phyloP scores from a whole-genome alignment of 2,888 invertebrate species.

The Drosophila phalerata region DNA sequence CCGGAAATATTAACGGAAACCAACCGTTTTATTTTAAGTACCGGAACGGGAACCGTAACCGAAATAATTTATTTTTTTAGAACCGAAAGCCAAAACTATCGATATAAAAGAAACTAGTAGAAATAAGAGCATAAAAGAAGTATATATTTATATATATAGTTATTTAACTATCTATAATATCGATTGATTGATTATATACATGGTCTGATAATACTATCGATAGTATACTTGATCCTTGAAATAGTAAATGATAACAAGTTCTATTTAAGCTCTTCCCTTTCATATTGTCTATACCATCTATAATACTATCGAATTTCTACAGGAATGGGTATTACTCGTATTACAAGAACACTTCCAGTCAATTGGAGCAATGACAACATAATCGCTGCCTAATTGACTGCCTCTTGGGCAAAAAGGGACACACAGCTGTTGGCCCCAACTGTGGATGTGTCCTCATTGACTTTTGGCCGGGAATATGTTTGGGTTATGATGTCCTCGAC shows the following conservation, averaged over 20 bases:
- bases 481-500: constrained; percentile 19
- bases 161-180: neutral
- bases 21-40: too few relatives aligned
- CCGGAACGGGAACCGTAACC: too few relatives aligned
- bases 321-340: too few relatives aligned
- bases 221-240: neutral
- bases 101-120: too few relatives aligned
- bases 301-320: too few relatives aligned
- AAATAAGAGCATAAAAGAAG: neutral
- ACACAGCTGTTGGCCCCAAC: constrained; percentile 8
- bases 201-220: too few relatives aligned
- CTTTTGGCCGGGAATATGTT: neutral
- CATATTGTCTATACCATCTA: neutral
- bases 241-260: neutral
- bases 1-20: too few relatives aligned
- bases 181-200: neutral
- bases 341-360: neutral
- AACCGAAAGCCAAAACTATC: too few relatives aligned
- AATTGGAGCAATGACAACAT: constrained; percentile 3
- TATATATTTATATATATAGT: neutral
- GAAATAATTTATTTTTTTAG: too few relatives aligned
- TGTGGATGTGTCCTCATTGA: neutral
- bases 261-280: neutral
- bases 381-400: constrained; percentile 22
- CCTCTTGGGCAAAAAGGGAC: constrained; percentile 1